Percentiles rank a stretch among this genome's conserved stretches.
These are phyloP conservation scores for Patella depressa DNA, from an alignment of 2,888 invertebrate species.

Conservation along the genomic window DNA sequence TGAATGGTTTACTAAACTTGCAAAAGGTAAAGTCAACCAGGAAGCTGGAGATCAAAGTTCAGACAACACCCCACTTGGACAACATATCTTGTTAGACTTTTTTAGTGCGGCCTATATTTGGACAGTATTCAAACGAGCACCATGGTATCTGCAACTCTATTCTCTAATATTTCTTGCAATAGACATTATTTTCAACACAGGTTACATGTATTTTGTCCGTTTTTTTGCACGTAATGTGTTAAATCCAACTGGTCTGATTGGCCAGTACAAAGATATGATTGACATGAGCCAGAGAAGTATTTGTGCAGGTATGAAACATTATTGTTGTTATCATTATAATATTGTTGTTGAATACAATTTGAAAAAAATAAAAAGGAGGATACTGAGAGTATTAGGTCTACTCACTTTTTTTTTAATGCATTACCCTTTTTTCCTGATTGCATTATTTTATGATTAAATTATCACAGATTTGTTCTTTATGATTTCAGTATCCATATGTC, in stretches of 20 bases:
- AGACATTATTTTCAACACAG: constrained; percentile 49
- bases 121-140: constrained; percentile 50
- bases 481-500: too few relatives aligned
- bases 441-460: too few relatives aligned
- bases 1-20: neutral
- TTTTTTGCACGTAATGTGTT: constrained; percentile 46
- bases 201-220: constrained; percentile 45
- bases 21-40: neutral
- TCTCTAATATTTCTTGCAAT: constrained; percentile 49
- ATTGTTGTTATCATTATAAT: too few relatives aligned
- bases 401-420: too few relatives aligned
- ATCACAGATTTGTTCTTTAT: too few relatives aligned
- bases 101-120: constrained; percentile 49
- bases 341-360: too few relatives aligned
- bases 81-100: constrained; percentile 56
- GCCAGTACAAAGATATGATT: constrained; percentile 58
- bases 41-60: constrained; percentile 8
- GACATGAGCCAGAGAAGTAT: constrained; percentile 50
- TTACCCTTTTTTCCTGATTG: too few relatives aligned
- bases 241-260: constrained; percentile 46
- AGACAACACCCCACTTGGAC: constrained; percentile 16
- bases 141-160: constrained; percentile 52
- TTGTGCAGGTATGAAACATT: constrained; percentile 48
- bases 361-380: too few relatives aligned
- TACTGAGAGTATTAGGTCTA: too few relatives aligned